Conservation (phyloP, 1,140 invertebrate species). For the Drosophila fuyamai region DNA sequence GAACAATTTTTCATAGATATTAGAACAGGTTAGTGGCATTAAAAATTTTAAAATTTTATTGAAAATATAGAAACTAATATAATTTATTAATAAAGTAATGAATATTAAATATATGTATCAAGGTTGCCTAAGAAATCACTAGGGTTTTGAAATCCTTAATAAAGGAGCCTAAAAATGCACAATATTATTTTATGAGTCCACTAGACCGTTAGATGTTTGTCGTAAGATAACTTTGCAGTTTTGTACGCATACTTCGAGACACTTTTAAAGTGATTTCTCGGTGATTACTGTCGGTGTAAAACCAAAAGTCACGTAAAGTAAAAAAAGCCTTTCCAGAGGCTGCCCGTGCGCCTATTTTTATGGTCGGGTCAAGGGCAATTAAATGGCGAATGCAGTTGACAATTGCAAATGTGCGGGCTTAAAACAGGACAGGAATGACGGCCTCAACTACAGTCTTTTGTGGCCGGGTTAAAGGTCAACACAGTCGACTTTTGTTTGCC, state of each 20-base stretch:
- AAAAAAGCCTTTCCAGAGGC: slow-evolving; percentile 12
- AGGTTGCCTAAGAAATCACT: too few relatives aligned
- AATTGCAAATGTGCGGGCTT: slow-evolving; percentile 52
- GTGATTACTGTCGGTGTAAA: background rate
- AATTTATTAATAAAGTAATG: background rate
- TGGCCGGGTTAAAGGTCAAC: slow-evolving; percentile 64
- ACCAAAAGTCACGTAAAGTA: slow-evolving; percentile 5
- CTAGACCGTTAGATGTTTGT: too few relatives aligned
- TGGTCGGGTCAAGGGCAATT: slow-evolving; percentile 66
- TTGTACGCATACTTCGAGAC: too few relatives aligned
- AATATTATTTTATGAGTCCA: too few relatives aligned
- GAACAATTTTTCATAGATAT: too few relatives aligned
- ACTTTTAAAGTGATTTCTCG: background rate
- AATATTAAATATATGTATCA: background rate
- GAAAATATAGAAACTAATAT: background rate
- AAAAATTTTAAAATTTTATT: too few relatives aligned
- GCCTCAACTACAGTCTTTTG: slow-evolving; percentile 18
- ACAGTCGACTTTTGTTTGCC: slow-evolving; percentile 33
- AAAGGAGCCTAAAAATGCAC: too few relatives aligned
- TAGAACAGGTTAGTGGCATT: too few relatives aligned
- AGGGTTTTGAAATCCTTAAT: too few relatives aligned
- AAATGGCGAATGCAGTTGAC: slow-evolving; percentile 53
- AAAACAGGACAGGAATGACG: background rate
- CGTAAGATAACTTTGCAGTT: too few relatives aligned
- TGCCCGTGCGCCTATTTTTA: slow-evolving; percentile 31